Conservation (phyloP, 2,113 vertebrate genomes). For the Cygnus atratus region DNA sequence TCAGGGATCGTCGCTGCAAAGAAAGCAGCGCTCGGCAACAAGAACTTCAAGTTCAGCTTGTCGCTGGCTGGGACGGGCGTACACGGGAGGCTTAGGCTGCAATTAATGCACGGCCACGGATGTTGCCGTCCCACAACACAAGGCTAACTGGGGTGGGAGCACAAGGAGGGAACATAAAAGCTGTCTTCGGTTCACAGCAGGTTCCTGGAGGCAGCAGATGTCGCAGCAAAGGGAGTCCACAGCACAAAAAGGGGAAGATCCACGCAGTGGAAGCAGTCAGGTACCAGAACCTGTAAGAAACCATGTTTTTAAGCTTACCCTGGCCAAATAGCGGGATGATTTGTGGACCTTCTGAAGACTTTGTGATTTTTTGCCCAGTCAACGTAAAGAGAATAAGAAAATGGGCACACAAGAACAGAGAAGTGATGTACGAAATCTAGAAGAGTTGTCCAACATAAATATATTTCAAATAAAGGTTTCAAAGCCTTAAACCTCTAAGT, state of each 20-base stretch:
- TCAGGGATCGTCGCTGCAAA: not conserved
- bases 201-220: not conserved
- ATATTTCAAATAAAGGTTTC: not conserved
- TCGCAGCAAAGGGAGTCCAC: not conserved
- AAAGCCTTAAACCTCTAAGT: not conserved
- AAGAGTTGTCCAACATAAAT: not conserved
- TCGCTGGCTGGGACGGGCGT: not conserved
- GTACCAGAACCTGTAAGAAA: rapidly evolving
- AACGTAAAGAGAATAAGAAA: not conserved
- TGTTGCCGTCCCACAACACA: not conserved
- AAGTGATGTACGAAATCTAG: not conserved
- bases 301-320: not conserved
- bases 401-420: not conserved
- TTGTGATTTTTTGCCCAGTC: not conserved
- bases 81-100: not conserved
- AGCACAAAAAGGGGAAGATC: not conserved
- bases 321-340: not conserved
- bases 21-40: not conserved
- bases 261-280: not conserved
- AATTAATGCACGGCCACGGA: rapidly evolving
- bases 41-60: not conserved
- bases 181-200: not conserved
- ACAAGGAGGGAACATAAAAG: not conserved
- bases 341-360: not conserved
- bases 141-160: not conserved